Percentiles rank a stretch among this genome's conserved stretches.
These are phyloP conservation scores for Chinchilla lanigera DNA, from an alignment of 2,113 vertebrate genomes.

Conservation along the genomic window DNA sequence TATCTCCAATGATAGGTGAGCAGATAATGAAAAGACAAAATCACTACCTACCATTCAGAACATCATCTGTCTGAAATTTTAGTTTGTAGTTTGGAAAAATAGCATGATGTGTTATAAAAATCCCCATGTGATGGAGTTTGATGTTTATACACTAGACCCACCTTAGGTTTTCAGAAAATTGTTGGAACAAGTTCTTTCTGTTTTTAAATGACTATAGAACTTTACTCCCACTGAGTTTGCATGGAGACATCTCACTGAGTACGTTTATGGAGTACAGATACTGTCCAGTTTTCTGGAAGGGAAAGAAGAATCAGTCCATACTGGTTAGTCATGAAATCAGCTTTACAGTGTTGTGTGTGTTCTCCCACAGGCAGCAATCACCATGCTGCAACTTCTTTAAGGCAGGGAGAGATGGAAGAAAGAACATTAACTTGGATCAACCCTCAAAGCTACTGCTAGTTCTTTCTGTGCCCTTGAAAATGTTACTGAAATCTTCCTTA, in stretches of 20 bases:
- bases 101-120: not conserved
- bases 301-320: not conserved
- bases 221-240: rapidly evolving
- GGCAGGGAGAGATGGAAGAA: not conserved
- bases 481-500: not conserved
- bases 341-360: rapidly evolving
- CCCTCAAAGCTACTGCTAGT: not conserved
- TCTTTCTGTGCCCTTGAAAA: not conserved
- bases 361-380: not conserved
- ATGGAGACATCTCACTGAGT: not conserved
- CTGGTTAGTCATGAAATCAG: not conserved
- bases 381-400: not conserved
- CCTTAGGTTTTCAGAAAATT: not conserved
- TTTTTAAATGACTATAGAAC: not conserved
- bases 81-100: not conserved
- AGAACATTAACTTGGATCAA: not conserved
- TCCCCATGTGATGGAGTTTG: not conserved
- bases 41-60: not conserved
- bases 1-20: not conserved
- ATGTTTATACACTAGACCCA: not conserved
- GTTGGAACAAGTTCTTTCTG: not conserved
- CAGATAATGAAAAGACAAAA: not conserved
- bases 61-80: not conserved
- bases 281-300: not conserved
- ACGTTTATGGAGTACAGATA: not conserved